Conservation (phyloP, 2,797 vertebrate species). For the Anguilla pacifica region DNA sequence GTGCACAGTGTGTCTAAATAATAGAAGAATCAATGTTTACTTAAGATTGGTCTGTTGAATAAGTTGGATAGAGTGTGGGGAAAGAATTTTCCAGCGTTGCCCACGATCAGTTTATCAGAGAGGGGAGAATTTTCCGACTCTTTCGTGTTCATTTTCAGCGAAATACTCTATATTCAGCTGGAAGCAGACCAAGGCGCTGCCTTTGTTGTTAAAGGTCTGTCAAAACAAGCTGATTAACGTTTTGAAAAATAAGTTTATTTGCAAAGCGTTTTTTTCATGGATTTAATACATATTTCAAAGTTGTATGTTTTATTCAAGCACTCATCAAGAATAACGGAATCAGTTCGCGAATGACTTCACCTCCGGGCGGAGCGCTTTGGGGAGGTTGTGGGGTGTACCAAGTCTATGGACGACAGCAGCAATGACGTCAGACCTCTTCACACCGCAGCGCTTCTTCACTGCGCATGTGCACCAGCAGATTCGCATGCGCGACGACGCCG, state of each 20-base stretch:
- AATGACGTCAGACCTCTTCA: conserved; percentile 7
- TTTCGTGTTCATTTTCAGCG: not conserved
- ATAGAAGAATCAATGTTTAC: not conserved
- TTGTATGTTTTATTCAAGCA: not conserved
- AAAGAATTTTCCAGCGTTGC: not conserved
- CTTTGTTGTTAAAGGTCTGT: no score
- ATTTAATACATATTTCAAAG: not conserved
- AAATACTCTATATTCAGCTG: not conserved
- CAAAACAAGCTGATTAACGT: not conserved
- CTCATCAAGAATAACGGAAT: not conserved
- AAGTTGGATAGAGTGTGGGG: not conserved
- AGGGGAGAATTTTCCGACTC: not conserved
- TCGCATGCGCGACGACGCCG: not conserved
- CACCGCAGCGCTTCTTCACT: conserved; percentile 8
- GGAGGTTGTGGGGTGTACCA: not conserved
- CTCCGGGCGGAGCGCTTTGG: not conserved
- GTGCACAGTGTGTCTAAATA: not conserved
- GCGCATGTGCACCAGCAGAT: not conserved
- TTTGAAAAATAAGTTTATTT: not conserved
- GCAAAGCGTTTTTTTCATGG: not conserved
- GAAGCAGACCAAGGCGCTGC: not conserved
- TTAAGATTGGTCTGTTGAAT: not conserved
- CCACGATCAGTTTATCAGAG: not conserved
- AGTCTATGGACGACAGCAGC: not conserved
- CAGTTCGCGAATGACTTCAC: no score